Conservation (phyloP, 2,113 vertebrate genomes). For the Pygoscelis antarcticus region DNA sequence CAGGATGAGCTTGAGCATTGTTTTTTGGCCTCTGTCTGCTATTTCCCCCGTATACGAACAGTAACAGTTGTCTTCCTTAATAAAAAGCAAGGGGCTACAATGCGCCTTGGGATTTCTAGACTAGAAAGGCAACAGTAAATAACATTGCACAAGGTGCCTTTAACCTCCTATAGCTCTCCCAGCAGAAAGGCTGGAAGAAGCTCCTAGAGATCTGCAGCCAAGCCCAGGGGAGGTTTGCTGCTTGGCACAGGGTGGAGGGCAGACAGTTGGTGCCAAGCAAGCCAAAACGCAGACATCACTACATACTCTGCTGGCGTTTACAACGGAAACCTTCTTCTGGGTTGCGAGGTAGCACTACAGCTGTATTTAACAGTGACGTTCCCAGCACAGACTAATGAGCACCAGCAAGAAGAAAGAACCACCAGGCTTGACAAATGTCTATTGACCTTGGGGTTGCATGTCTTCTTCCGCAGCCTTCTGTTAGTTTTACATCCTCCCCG, state of each 20-base stretch:
- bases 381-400: neutral
- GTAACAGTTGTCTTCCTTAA: neutral
- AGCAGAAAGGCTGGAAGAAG: neutral
- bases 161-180: neutral
- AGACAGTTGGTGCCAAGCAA: neutral
- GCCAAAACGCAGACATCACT: neutral
- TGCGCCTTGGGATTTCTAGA: neutral
- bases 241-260: neutral
- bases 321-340: neutral
- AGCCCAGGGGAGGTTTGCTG: neutral
- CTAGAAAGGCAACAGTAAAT: neutral
- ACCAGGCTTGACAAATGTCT: neutral
- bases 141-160: neutral
- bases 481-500: accelerated
- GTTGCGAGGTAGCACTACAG: neutral
- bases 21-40: neutral
- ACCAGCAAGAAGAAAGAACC: neutral
- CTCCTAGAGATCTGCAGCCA: neutral
- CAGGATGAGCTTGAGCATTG: neutral
- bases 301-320: neutral
- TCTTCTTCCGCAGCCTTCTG: neutral
- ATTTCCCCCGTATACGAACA: neutral
- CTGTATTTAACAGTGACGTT: neutral
- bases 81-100: neutral
- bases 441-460: neutral